phyloP scores from a whole-genome alignment of 2,888 invertebrate species.

The Acronicta leporina region DNA sequence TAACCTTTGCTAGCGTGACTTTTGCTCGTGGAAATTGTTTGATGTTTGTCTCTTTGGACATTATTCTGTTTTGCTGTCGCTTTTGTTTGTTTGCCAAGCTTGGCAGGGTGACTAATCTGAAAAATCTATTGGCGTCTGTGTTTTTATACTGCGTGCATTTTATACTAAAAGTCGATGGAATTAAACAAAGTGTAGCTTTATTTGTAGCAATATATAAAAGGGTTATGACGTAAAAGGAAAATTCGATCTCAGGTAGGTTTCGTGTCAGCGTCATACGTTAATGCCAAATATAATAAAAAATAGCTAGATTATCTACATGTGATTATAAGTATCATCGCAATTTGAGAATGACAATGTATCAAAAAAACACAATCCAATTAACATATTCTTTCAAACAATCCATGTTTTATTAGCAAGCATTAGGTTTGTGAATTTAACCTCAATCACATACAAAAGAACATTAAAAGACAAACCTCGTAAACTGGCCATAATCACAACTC shows the following conservation, averaged over 20 bases:
- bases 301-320: too few species aligned
- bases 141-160: conserved; percentile 20
- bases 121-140: conserved; percentile 44
- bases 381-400: conserved; percentile 32
- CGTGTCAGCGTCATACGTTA: too few species aligned
- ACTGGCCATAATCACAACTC: conserved; percentile 80
- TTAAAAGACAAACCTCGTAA: conserved; percentile 64
- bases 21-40: conserved; percentile 74
- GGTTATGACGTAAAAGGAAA: too few species aligned
- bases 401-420: conserved; percentile 50
- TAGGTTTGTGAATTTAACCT: conserved; percentile 56
- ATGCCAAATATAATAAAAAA: too few species aligned
- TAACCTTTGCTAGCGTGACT: conserved; percentile 78
- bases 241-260: too few species aligned
- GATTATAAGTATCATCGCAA: too few species aligned
- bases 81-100: conserved; percentile 47
- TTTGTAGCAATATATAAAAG: too few species aligned
- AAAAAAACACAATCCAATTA: conserved; percentile 40
- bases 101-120: conserved; percentile 51
- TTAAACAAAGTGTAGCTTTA: too few species aligned
- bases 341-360: conserved; percentile 3
- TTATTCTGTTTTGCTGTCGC: conserved; percentile 55
- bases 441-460: conserved; percentile 62
- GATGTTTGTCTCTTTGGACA: conserved; percentile 56
- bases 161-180: background rate